Evolutionary conservation across 2,797 vertebrate genomes (phyloP), one percentile per base, ranked within the genome.

Genomic region (Microcaecilia unicolor): DNA sequence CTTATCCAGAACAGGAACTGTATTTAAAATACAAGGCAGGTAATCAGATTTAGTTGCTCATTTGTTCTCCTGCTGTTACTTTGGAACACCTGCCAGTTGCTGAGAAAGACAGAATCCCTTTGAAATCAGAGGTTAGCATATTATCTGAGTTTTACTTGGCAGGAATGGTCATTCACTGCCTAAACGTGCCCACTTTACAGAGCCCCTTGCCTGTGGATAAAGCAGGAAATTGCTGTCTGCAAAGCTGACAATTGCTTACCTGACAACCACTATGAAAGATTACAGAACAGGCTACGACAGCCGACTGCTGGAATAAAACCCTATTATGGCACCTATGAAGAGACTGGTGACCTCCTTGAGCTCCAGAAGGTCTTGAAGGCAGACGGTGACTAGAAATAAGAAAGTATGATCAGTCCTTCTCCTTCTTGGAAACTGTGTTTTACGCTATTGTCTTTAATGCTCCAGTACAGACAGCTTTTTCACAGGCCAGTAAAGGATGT

Each of bases 11-110:
- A 29, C 43, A 36, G n/a, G n/a, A n/a, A n/a, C n/a, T 32, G 27
- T 25, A 41, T 41, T 51, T 58, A 47, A 58, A 51, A 46, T 22
- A 30, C 27, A 44, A 37, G 50, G 42, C 32, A 56, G 68, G 37
- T 62, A 53, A 54, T 13, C 38, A 30, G 57, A 44, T 18, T 34
- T 20, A 38, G 62, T 18, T 33, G 47, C 64, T 41, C 40, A 48
- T 51, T 48, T 31, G 22, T 22, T 51, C 23, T 28, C 34, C 34
- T 26, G 22, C 25, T 4, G 5, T 17, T 17, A 41, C n/a, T 41
- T 24, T 28, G 22, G 8, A 12, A 11, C 15, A 41, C 9, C 27
- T n/a, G n/a, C 21, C 47, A 28, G 9, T 16, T 44, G 53, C 44
- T 28, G 19, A 41, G 6, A 31, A 31, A 28, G 23, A 16, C 36